phyloP scores from a whole-genome alignment of 2,113 vertebrate genomes.

The Heliornis fulica region DNA sequence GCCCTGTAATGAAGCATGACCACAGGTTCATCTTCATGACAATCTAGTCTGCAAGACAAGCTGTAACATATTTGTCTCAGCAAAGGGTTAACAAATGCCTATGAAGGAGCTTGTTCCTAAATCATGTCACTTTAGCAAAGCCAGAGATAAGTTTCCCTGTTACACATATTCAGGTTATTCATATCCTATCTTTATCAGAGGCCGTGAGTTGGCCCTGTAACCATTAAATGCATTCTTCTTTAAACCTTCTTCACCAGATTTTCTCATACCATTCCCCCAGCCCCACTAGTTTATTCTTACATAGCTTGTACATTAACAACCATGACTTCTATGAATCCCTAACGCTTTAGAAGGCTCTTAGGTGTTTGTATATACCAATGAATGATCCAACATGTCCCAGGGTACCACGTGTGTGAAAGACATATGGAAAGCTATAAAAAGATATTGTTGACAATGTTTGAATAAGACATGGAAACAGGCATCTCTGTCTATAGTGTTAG shows the following conservation, averaged over 20 bases:
- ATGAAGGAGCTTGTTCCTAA: neutral
- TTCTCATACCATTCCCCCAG: neutral
- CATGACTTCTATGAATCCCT: neutral
- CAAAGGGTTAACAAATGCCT: neutral
- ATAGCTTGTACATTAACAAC: neutral
- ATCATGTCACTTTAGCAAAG: neutral
- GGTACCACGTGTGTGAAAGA: neutral
- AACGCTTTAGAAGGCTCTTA: neutral
- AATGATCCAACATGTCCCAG: neutral
- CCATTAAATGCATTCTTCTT: neutral
- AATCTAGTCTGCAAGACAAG: neutral
- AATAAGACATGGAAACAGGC: neutral
- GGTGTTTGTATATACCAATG: neutral
- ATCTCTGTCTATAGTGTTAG: neutral
- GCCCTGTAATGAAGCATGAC: neutral
- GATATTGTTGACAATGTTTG: neutral
- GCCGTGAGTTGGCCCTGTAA: fast-evolving
- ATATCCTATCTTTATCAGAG: neutral
- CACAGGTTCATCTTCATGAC: fast-evolving
- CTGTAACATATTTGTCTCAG: neutral
- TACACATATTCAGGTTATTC: neutral
- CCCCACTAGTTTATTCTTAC: neutral
- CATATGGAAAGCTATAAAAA: neutral
- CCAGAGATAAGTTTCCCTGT: neutral
- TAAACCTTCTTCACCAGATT: neutral